These are phyloP conservation scores for Chitala chitala DNA, from an alignment of 2,113 vertebrate species.

Conservation along the genomic window DNA sequence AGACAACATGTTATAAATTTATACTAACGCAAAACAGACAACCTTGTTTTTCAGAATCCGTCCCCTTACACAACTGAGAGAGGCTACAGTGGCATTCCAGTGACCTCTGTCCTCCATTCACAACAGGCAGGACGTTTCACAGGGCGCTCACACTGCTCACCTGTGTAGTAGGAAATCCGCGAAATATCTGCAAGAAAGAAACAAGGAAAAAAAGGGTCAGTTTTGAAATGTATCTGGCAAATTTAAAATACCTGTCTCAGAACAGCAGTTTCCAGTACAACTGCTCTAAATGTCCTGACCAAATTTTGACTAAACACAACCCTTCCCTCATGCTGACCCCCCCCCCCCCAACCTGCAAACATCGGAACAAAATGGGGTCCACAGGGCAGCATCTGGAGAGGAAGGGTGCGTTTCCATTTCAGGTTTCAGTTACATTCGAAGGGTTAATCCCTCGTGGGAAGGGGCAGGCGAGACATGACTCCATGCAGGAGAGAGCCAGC, in stretches of 20 bases:
- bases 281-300: background rate
- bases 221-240: too few relatives aligned
- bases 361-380: too few relatives aligned
- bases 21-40: too few relatives aligned
- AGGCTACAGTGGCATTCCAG: too few relatives aligned
- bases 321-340: too few relatives aligned
- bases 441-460: background rate
- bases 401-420: background rate
- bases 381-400: background rate
- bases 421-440: background rate
- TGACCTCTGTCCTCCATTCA: background rate
- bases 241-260: too few relatives aligned
- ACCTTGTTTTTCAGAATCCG: background rate
- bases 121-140: background rate
- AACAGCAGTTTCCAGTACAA: too few relatives aligned
- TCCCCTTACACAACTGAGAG: background rate
- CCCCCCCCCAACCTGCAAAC: background rate
- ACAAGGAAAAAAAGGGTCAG: constrained; percentile 30
- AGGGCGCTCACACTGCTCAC: constrained; percentile 53
- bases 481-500: too few relatives aligned
- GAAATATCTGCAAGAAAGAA: constrained; percentile 73
- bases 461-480: too few relatives aligned
- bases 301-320: background rate
- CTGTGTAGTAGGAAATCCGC: constrained; percentile 75
- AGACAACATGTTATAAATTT: too few relatives aligned